Conservation (phyloP, 1,140 invertebrate genomes). For the Drosophila ohnishii region DNA sequence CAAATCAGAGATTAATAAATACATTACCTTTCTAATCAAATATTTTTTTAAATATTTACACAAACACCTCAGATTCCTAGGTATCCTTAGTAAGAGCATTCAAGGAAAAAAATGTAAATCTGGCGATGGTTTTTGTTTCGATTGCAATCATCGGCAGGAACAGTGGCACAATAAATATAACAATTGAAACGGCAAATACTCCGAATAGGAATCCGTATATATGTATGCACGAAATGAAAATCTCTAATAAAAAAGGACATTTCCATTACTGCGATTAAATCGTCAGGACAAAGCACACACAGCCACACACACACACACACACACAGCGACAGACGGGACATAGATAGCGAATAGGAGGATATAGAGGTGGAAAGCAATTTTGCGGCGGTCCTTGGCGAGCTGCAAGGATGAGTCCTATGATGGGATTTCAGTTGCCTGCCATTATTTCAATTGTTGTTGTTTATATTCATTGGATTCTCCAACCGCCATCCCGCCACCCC, state of each 20-base stretch:
- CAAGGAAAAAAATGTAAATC: slow-evolving; percentile 21
- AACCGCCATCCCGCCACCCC: neutral
- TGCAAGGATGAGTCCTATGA: slow-evolving; percentile 35
- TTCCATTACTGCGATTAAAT: slow-evolving; percentile 80
- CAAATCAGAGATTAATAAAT: too few species aligned
- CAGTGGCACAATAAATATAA: slow-evolving; percentile 63
- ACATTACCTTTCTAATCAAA: neutral
- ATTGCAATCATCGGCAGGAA: slow-evolving; percentile 51
- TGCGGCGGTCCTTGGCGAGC: slow-evolving; percentile 40
- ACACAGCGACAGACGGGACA: neutral
- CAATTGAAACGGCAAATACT: slow-evolving; percentile 51
- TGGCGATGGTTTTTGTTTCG: slow-evolving; percentile 23
- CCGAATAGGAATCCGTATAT: slow-evolving; percentile 48
- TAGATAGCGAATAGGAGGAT: slow-evolving; percentile 19
- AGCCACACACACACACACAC: slow-evolving; percentile 17
- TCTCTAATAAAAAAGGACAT: slow-evolving; percentile 76
- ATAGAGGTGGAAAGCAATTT: slow-evolving; percentile 26
- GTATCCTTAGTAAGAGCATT: slow-evolving; percentile 18
- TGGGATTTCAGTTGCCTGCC: slow-evolving; percentile 59
- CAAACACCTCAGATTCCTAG: too few species aligned
- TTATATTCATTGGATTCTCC: slow-evolving; percentile 71
- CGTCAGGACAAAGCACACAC: slow-evolving; percentile 51
- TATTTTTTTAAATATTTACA: neutral
- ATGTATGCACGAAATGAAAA: slow-evolving; percentile 57
- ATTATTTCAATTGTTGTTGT: slow-evolving; percentile 80